phyloP scores from a whole-genome alignment of 2,113 vertebrate genomes.

The Onychorhynchus coronatus region DNA sequence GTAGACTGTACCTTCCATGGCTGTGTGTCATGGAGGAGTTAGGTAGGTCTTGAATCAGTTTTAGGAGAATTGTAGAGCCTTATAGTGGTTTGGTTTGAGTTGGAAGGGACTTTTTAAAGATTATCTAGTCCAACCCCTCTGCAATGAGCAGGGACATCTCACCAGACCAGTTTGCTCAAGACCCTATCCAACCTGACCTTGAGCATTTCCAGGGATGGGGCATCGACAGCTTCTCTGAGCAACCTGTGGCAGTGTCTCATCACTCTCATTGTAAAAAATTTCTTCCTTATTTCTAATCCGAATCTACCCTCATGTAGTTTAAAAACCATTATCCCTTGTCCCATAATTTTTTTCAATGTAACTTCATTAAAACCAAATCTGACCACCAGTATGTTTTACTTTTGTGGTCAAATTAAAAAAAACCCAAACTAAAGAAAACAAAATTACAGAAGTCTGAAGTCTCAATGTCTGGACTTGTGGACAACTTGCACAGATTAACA shows the following conservation, averaged over 20 bases:
- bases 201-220: not conserved
- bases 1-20: not conserved
- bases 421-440: fast-evolving
- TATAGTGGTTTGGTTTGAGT: not conserved
- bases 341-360: not conserved
- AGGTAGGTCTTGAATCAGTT: not conserved
- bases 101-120: not conserved
- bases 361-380: not conserved
- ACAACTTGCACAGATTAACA: not conserved
- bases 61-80: not conserved
- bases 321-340: not conserved
- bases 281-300: not conserved
- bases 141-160: not conserved
- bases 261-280: not conserved
- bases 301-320: not conserved
- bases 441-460: not conserved
- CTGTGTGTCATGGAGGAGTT: not conserved
- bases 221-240: not conserved
- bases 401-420: not conserved
- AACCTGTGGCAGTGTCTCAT: not conserved
- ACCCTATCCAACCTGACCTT: not conserved
- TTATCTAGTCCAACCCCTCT: not conserved
- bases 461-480: not conserved
- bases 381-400: not conserved
- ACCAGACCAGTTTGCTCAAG: not conserved